Base-by-base conservation (phyloP, 1,140 invertebrate species). In the Drosophila setifemur region DNA sequence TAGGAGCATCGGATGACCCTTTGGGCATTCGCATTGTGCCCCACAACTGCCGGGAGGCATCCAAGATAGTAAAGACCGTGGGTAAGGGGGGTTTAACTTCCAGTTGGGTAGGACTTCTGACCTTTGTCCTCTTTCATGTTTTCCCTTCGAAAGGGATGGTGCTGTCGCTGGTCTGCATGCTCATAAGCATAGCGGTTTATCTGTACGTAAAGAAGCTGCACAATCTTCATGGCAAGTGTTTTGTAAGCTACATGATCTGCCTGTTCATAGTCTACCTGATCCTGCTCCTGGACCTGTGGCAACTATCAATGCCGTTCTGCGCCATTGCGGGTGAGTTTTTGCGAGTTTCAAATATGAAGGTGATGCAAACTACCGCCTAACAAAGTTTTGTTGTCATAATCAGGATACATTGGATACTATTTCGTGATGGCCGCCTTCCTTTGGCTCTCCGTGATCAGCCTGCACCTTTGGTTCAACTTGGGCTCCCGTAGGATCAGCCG, bases 381-480 rank as follows among this genome's bases (percentile, higher is more conserved):
- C 2, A 4, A 11, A 4, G 4, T n/a, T 11, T 11, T 33, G n/a
- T n/a, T n/a, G n/a, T n/a, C n/a, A n/a, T n/a, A n/a, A 3, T 33
- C 63, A 85, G 94, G 94, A 3, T 92, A 94, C 49, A 90, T 93
- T 52, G 92, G 94, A 9, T 95, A 96, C 89, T 95, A 94, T 89
- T 93, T 93, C 49, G 94, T 95, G 73, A 91, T 95, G 73, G 91
- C 93, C 1, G 93, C 94, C 47, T 96, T 96, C 86, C 93, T 94
- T 48, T 96, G 95, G 95, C 93, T 96, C 66, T 94, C 94, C 70
- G 92, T 95, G 2, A 94, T 96, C 91, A 94, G 95, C 55, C 93
- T 94, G 70, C 94, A 96, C 74, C 93, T 95, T 31, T 95, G 93
- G 92, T 33, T 33, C 2, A 92, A 92, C 74, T 94, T 95, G 39